phyloP scores from a whole-genome alignment of 2,113 vertebrate genomes.

The Sylvietta virens region DNA sequence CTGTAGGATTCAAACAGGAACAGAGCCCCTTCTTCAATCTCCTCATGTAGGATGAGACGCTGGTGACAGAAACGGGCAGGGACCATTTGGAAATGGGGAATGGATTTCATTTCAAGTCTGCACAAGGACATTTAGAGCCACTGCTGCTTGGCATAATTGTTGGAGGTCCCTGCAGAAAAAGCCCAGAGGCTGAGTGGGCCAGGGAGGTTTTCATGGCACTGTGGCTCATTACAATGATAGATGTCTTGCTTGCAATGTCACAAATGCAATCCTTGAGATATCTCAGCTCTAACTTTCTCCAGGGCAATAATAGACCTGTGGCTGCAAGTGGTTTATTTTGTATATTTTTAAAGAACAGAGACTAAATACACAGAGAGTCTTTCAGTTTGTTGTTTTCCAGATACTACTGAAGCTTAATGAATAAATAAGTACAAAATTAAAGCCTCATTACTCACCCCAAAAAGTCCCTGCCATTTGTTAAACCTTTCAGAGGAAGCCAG shows the following conservation, averaged over 20 bases:
- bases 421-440: constrained; percentile 56
- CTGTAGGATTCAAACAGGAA: rapidly evolving
- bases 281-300: not conserved
- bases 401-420: constrained; percentile 16
- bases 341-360: not conserved
- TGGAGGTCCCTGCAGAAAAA: not conserved
- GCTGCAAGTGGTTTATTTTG: not conserved
- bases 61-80: not conserved
- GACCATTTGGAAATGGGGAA: not conserved
- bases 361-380: not conserved
- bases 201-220: not conserved
- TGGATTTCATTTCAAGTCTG: not conserved
- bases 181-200: not conserved
- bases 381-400: constrained; percentile 7
- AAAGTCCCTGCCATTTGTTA: constrained; percentile 30
- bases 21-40: not conserved
- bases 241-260: not conserved
- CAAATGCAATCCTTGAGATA: not conserved
- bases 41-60: rapidly evolving
- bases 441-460: constrained; percentile 41
- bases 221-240: not conserved
- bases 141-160: not conserved
- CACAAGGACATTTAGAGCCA: not conserved
- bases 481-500: constrained; percentile 43
- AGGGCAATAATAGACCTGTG: not conserved